Evolutionary conservation across 1,140 invertebrate genomes (phyloP), one percentile per base, ranked within the genome.

Genomic region (Mya arenaria): DNA sequence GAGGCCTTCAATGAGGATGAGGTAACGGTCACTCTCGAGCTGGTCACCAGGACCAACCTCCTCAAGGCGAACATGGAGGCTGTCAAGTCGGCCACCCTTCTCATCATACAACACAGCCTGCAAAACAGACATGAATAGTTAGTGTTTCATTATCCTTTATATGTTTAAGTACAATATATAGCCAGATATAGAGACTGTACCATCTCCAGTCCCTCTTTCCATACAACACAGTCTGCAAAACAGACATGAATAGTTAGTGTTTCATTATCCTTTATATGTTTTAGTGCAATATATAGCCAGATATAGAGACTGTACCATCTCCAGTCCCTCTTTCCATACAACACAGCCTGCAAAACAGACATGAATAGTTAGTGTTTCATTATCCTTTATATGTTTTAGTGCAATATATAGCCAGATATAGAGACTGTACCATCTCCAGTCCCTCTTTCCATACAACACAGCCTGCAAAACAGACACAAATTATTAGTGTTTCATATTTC

Each of bases 41-140:
- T 90, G 86, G 68, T 89, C 88, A 17, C 87, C 88, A 34, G 74
- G 48, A 6, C 71, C 39, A n/a, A 90, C 71, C 34, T 86, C 84
- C 32, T 86, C 81, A 37, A 84, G 25, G 69, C 82, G 85, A 15
- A 89, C 56, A 71, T 86, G 85, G 25, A 90, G 52, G 23, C 83
- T 84, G 72, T 90, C 89, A 1, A 90, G 71, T 68, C 83, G 86
- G 32, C 66, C 60, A 13, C 85, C 85, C 39, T 88, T 90, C 10
- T 88, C 87, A 84, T 90, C 88, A 84, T 84, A 88, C 55, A 90
- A 78, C 19, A 87, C 71, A 48, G 87, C 89, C 89, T 90, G 52
- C 34, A 85, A 78, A 32, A 19, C 52, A 30, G 37, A 52, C 48
- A 69, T 36, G 4, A 55, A 39, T 37, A n/a, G n/a, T n/a, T n/a